Evolutionary conservation across 1,140 invertebrate genomes (phyloP), one percentile per base, ranked within the genome.

Genomic region (Nylanderia fulva): DNA sequence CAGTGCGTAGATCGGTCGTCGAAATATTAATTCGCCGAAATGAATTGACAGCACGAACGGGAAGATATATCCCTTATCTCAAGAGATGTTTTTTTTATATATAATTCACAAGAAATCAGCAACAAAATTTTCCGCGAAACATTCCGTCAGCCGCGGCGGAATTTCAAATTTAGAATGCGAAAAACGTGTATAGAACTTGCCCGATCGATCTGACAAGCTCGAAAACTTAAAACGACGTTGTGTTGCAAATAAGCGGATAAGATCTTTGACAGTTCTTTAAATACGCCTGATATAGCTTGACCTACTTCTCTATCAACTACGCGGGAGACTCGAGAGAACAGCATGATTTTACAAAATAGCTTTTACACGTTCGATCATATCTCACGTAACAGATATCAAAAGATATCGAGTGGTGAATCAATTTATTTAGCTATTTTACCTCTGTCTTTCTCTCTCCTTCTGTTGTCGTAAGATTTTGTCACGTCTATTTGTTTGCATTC

Each of bases 281-380:
- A 80, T 56, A 42, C 27, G 18, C 4, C 45, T 27, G 64, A 71
- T 42, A 48, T 18, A 56, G 18, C 54, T n/a, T 29, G 48, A 71
- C 77, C 77, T 29, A 80, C 45, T 80, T 80, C n/a, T 69, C 64
- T 39, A 39, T 69, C 45, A 27, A 56, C 48, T 56, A 42, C 66
- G 68, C 15, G 27, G 5, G 36, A 27, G 27, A 80, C 33, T 42
- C 13, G 72, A 60, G 72, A 60, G 29, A 80, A 21, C n/a, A 21
- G 7, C 21, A 15, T 36, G 48, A 39, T 29, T 80, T 7, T 29
- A 27, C 52, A 36, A 56, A 58, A 71, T 39, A 69, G 64, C 56
- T 71, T 71, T 33, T 6, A 48, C 18, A 11, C n/a, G n/a, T 9
- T 61, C 18, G 54, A 61, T 61, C 27, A n/a, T 39, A n/a, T 75